These are phyloP conservation scores for Parambassis ranga DNA, from an alignment of 2,797 vertebrate genomes.

Conservation along the genomic window DNA sequence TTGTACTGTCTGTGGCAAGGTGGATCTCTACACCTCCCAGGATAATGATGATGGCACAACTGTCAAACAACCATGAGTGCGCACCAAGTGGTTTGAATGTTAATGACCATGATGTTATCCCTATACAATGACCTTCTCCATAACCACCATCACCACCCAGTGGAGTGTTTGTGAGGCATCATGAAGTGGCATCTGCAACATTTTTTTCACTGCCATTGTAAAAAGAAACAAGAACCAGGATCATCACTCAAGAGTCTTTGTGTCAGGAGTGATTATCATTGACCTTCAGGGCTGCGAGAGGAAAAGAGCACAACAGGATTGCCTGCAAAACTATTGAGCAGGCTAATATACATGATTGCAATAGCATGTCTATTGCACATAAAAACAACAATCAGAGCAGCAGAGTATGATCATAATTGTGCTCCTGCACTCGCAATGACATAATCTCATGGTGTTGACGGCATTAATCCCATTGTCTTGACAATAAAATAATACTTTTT, in stretches of 20 bases:
- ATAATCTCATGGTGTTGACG: background rate
- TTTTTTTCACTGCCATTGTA: constrained; percentile 43
- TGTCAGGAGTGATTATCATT: constrained; percentile 56
- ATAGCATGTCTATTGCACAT: constrained; percentile 18
- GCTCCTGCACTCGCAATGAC: background rate
- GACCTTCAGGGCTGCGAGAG: constrained; percentile 59
- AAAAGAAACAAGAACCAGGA: constrained; percentile 41
- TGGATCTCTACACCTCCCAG: background rate
- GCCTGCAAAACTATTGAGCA: constrained; percentile 9
- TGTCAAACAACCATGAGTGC: constrained; percentile 37
- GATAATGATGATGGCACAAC: constrained; percentile 22
- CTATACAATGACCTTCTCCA: constrained; percentile 58
- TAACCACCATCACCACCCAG: constrained; percentile 26
- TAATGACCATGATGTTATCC: constrained; percentile 34
- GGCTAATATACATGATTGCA: constrained; percentile 11
- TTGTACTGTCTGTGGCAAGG: background rate
- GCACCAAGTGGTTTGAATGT: constrained; percentile 46
- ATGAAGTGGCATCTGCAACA: constrained; percentile 52
- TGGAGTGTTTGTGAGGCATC: constrained; percentile 44
- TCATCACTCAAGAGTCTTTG: constrained; percentile 61
- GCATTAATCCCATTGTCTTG: constrained; percentile 23
- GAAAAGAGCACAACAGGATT: constrained; percentile 22
- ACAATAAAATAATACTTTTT: constrained; percentile 8
- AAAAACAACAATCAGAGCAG: background rate
- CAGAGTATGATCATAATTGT: background rate